Percentiles rank a stretch among this genome's conserved stretches.
These are phyloP conservation scores for Glandiceps talaboti DNA, from an alignment of 53 echinoderm and acorn worm species.

Conservation along the genomic window DNA sequence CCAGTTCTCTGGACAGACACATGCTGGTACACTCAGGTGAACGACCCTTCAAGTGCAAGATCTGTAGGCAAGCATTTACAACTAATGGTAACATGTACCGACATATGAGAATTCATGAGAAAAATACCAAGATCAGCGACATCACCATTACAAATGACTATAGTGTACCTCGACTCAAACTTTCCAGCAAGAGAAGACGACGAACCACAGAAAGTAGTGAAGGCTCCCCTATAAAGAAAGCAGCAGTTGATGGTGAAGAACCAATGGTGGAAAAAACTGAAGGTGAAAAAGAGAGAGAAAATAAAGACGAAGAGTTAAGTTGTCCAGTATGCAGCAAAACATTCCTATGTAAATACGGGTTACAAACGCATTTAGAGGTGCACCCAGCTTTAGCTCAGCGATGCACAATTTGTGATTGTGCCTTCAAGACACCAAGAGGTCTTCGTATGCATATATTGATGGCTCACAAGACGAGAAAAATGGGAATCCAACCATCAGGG, in stretches of 20 bases:
- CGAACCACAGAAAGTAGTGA: slow-evolving; percentile 5
- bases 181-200: slow-evolving; percentile 24
- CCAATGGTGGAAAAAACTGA: slow-evolving; percentile 10
- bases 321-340: slow-evolving; percentile 84
- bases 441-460: slow-evolving; percentile 92
- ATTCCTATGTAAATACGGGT: slow-evolving; percentile 74
- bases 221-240: slow-evolving; percentile 20
- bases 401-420: slow-evolving; percentile 56
- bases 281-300: slow-evolving; percentile 18
- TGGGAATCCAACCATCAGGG: background rate
- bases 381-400: slow-evolving; percentile 70
- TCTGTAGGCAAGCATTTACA: slow-evolving; percentile 90
- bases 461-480: slow-evolving; percentile 39
- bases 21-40: slow-evolving; percentile 99
- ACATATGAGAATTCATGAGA: slow-evolving; percentile 77
- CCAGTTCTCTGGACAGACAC: slow-evolving; percentile 92
- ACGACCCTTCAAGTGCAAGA: slow-evolving; percentile 75
- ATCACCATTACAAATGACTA: slow-evolving; percentile 33
- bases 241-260: slow-evolving; percentile 17
- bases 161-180: slow-evolving; percentile 40
- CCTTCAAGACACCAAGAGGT: slow-evolving; percentile 79
- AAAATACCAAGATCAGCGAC: slow-evolving; percentile 19
- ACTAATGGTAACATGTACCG: slow-evolving; percentile 99
- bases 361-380: slow-evolving; percentile 83
- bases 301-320: slow-evolving; percentile 23